These are phyloP conservation scores for Lucilia sericata DNA, from an alignment of 1,140 invertebrate genomes.

Conservation along the genomic window DNA sequence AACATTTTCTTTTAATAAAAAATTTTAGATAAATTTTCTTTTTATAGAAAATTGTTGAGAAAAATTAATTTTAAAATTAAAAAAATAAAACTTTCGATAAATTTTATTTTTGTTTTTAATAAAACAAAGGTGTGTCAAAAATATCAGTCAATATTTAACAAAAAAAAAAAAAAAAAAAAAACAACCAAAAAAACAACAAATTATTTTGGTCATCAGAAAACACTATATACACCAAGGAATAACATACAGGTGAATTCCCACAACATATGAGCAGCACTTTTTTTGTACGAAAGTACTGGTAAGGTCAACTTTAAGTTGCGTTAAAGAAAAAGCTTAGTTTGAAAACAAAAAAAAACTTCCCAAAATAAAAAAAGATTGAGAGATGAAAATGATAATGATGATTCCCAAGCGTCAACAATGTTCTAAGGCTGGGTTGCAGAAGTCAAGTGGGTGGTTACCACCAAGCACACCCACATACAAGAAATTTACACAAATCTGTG, in stretches of 20 bases:
- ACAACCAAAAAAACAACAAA: too few species aligned
- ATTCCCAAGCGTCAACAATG: conserved; percentile 42
- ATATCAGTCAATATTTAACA: neutral
- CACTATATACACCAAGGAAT: neutral
- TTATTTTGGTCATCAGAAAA: neutral
- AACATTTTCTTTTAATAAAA: too few species aligned
- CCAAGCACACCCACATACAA: conserved; percentile 27
- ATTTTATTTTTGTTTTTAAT: too few species aligned
- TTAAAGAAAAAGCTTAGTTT: neutral
- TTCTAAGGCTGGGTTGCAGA: conserved; percentile 45
- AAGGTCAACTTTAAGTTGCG: neutral
- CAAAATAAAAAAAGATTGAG: conserved; percentile 46
- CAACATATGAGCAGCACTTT: neutral
- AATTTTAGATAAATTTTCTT: too few species aligned
- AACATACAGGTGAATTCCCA: neutral
- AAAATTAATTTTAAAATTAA: too few species aligned
- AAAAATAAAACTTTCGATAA: too few species aligned
- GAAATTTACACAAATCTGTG: neutral
- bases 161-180: too few species aligned
- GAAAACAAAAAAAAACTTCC: conserved; percentile 39
- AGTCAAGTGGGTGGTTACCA: conserved; percentile 45
- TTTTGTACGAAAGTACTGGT: neutral
- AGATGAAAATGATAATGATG: conserved; percentile 34
- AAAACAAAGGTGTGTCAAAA: neutral
- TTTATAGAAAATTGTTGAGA: too few species aligned